Conservation (phyloP, 2,113 vertebrate species). For the Lycocorax pyrrhopterus region DNA sequence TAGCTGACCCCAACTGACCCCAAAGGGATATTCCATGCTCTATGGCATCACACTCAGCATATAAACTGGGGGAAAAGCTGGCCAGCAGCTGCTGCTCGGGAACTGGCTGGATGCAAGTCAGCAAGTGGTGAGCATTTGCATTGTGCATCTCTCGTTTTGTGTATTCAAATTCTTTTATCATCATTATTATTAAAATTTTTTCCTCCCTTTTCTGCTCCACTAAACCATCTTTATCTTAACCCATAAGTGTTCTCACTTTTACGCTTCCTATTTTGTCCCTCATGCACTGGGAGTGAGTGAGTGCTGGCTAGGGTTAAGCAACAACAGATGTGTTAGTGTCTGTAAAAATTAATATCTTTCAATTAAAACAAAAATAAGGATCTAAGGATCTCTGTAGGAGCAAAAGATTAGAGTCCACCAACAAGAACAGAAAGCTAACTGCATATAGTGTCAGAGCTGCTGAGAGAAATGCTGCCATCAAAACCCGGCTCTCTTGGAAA, state of each 20-base stretch:
- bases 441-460: not conserved
- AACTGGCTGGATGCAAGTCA: not conserved
- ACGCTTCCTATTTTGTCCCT: not conserved
- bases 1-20: not conserved
- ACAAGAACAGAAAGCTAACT: not conserved
- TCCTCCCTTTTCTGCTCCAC: not conserved
- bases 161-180: not conserved
- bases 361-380: not conserved
- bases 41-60: not conserved
- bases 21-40: not conserved
- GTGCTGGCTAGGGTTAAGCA: not conserved
- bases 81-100: not conserved
- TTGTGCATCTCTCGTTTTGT: not conserved
- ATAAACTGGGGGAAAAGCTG: not conserved
- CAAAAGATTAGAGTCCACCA: not conserved
- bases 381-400: not conserved
- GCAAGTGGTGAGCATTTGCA: not conserved
- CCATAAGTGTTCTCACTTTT: accelerated
- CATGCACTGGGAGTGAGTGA: accelerated
- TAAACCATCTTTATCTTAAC: not conserved
- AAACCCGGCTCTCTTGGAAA: not conserved
- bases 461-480: not conserved
- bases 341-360: not conserved
- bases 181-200: no score
- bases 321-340: not conserved